These are phyloP conservation scores for Clepsis dumicolana DNA, from an alignment of 2,888 invertebrate species.

Conservation along the genomic window DNA sequence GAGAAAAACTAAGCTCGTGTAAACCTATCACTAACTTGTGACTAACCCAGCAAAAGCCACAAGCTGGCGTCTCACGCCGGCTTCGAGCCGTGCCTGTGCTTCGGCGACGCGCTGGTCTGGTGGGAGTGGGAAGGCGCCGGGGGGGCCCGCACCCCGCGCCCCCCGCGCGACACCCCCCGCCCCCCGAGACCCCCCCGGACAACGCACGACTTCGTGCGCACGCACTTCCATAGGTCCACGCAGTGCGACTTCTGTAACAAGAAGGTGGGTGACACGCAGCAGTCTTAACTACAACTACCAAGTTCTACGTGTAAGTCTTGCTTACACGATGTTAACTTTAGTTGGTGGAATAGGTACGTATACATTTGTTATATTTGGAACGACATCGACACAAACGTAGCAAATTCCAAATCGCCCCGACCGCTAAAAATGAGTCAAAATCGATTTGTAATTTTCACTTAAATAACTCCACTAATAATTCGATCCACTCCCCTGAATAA, in stretches of 20 bases:
- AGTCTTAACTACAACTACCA: too few species aligned
- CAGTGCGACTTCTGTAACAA: constrained; percentile 97
- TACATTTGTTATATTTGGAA: too few species aligned
- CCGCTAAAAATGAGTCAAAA: too few species aligned
- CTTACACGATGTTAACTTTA: too few species aligned
- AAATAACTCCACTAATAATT: too few species aligned
- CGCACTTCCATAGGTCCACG: constrained; percentile 95
- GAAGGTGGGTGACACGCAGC: constrained; percentile 87
- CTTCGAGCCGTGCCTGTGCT: constrained; percentile 96
- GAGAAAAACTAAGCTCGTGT: too few species aligned
- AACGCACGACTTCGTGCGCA: constrained; percentile 93
- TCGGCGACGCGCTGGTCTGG: constrained; percentile 95
- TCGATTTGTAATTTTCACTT: too few species aligned
- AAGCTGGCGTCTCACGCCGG: constrained; percentile 91
- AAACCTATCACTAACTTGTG: neutral
- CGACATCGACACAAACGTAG: too few species aligned
- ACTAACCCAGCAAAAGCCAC: constrained; percentile 87
- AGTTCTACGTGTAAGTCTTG: too few species aligned
- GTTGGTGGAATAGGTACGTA: too few species aligned
- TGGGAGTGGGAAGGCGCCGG: constrained; percentile 90
- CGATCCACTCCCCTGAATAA: too few species aligned
- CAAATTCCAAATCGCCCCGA: too few species aligned
- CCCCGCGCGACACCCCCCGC: constrained; percentile 61
- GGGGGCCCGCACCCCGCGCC: constrained; percentile 64
- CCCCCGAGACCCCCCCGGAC: constrained; percentile 65